Base-by-base conservation (phyloP, 2,888 invertebrate species). In the Leucania comma region DNA sequence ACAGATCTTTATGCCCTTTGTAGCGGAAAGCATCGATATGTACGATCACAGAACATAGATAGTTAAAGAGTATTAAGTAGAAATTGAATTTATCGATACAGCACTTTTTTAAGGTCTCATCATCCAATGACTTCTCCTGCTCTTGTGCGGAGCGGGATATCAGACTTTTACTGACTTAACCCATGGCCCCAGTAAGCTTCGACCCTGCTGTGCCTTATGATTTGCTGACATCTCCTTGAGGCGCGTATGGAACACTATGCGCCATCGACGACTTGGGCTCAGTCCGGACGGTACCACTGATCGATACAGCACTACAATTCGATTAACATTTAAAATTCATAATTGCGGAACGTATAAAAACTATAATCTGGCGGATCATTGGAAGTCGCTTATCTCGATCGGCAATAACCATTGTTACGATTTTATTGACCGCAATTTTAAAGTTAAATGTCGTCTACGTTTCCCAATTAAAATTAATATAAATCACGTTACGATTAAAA, bases 391-490 rank as follows among this genome's bases (percentile, higher is more conserved):
- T 72, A 70, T 70, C 60, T 61, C 22, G 72, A 81, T 82, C 72
- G 22, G 3, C 58, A 75, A 77, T 82, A 80, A 65, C 69, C 75
- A 82, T 84, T 82, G 80, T 82, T 75, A 76, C 22, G 64, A 68
- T 83, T 84, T 78, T 73, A 84, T 71, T 69, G 67, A 46, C 50
- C 46, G 56, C 12, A 65, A 79, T 82, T 68, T 82, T 66, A 81
- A 72, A 74, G 56, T 73, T 80, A 61, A 83, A 80, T 85, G 84
- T 85, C 78, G 64, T 60, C 75, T 74, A 76, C 70, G 60, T 80
- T 82, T 77, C 76, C 86, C 85, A 90, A 91, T 91, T 87, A 90
- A 84, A 78, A 85, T 60, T 84, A 85, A 84, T 68, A 84, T 87
- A 83, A 85, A 87, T 87, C 81, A 84, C 80, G 70, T 72, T 80